These are phyloP conservation scores for Zingel zingel DNA, from an alignment of 2,113 vertebrate genomes.

Conservation along the genomic window DNA sequence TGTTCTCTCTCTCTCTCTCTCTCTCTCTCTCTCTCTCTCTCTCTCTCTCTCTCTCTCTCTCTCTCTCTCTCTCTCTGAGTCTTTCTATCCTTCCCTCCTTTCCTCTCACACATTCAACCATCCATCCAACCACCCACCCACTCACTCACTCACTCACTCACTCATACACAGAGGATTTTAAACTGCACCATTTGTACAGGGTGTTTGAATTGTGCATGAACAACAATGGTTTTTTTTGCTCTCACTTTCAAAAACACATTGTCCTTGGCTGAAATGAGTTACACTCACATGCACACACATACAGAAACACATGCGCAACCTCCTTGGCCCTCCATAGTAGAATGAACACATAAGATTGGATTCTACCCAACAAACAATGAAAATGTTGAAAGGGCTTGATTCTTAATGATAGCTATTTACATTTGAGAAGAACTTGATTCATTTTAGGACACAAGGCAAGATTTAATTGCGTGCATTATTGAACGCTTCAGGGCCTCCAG, in stretches of 20 bases:
- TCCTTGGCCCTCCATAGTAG: constrained; percentile 1
- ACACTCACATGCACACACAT: background rate
- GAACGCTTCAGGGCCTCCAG: constrained; percentile 1
- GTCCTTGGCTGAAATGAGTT: constrained; percentile 29
- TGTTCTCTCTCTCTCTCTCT: no score
- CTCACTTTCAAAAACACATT: constrained; percentile 12
- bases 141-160: background rate
- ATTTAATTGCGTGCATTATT: constrained; percentile 36
- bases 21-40: background rate
- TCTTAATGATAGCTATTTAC: constrained; percentile 49
- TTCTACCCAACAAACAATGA: constrained; percentile 19
- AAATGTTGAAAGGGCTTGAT: constrained; percentile 2
- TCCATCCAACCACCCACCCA: background rate
- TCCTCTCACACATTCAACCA: constrained; percentile 22
- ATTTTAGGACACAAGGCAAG: constrained; percentile 17
- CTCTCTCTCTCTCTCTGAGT: constrained; percentile 10
- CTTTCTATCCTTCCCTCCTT: constrained; percentile 18
- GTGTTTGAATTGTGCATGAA: background rate
- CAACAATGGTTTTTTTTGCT: background rate
- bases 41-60: constrained; percentile 18
- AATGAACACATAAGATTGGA: background rate
- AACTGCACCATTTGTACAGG: constrained; percentile 14
- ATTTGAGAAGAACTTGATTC: constrained; percentile 44
- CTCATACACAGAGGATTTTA: background rate
- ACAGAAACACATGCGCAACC: background rate